Percentiles rank a stretch among this genome's conserved stretches.
Evolutionary conservation across 64 coral and sea anemone species (phyloP).

Genomic region (Hydrozoanthus tunicans): DNA sequence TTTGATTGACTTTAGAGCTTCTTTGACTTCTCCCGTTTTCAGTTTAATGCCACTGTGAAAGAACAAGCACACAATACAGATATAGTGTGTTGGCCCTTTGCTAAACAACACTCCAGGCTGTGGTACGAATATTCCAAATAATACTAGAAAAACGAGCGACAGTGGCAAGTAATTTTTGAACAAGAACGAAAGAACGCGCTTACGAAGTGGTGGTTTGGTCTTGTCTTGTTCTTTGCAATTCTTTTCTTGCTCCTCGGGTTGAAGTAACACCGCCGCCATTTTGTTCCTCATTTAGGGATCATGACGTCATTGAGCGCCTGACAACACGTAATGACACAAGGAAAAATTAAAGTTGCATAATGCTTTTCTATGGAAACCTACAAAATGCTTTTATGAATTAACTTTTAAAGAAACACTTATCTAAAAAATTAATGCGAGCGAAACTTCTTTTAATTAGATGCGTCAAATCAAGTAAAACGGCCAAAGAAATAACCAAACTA

Average conservation of each 20-base stretch:
- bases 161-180: conserved; percentile 77
- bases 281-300: not conserved
- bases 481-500: too few relatives aligned
- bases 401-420: too few relatives aligned
- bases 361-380: not conserved
- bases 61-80: conserved; percentile 70
- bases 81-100: conserved; percentile 78
- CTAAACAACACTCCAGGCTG: conserved; percentile 73
- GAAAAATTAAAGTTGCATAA: not conserved
- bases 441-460: too few relatives aligned
- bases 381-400: not conserved
- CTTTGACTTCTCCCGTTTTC: conserved; percentile 75
- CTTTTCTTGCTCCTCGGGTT: not conserved
- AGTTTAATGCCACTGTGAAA: conserved; percentile 79
- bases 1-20: conserved; percentile 69
- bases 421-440: too few relatives aligned
- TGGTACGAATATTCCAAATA: conserved; percentile 61
- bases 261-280: conserved; percentile 24
- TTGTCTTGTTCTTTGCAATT: not conserved
- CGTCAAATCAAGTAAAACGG: too few relatives aligned
- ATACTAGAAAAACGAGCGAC: conserved; percentile 56
- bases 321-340: not conserved
- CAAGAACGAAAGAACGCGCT: conserved; percentile 15
- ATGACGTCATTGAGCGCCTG: not conserved
- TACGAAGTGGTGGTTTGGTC: conserved; percentile 1